Evolutionary conservation across 1,140 invertebrate genomes (phyloP), one percentile per base, ranked within the genome.

Genomic region (Diachasmimorpha longicaudata): DNA sequence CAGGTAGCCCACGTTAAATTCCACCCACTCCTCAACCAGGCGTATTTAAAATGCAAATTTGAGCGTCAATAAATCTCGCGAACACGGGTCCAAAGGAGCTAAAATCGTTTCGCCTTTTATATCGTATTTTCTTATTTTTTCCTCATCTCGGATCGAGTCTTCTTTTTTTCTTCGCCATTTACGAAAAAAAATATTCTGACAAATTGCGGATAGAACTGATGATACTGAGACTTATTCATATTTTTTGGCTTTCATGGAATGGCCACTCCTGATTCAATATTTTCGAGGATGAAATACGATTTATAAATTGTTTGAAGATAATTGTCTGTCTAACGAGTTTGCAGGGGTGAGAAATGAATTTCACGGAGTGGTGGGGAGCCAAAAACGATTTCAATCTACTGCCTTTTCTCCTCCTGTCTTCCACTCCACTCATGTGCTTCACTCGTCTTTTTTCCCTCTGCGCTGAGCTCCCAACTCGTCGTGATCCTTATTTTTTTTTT

Each of bases 31-130:
- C 76, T 79, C 76, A 77, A 36, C 78, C 71, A 82, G 72, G 78
- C 74, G 81, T 84, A 85, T 86, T 85, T 85, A 86, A 86, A 86
- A 86, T 86, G 85, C 84, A 85, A 86, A 86, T 86, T 81, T 79
- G 31, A 78, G 79, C 73, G 78, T 77, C 80, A 82, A 84, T 87
- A 86, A 87, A 85, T 86, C 84, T 86, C 74, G 81, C 66, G 75
- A 78, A 78, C 79, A 80, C 76, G 79, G 78, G 75, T 79, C n/a
- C n/a, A 19, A 55, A 55, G 14, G 14, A 55, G 48, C 19, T 16
- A 19, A 21, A 46, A 42, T 75, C 36, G 77, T 39, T 58, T 55
- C 21, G 13, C 48, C 48, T 44, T 21, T 69, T 25, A 21, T 37
- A 21, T 66, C 48, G 44, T 19, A 68, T 66, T 37, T 74, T 44